Base-by-base conservation (phyloP, 2,888 invertebrate species). In the Dicyrtomina minuta region DNA sequence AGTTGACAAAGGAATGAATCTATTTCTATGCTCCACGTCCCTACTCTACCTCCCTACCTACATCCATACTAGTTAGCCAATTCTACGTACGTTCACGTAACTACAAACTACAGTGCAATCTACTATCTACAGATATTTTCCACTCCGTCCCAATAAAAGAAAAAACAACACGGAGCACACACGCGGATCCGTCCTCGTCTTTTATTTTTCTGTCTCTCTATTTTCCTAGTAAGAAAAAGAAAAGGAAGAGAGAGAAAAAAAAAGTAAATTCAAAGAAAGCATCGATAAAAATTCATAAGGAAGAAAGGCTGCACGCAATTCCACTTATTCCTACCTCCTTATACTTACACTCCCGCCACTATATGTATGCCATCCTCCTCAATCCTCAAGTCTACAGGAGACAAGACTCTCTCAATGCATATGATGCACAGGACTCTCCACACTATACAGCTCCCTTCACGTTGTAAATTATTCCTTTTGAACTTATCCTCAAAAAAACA, bases 241-340 rank as follows among this genome's bases (percentile, higher is more conserved):
- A 13, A 24, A 27, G 26, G 13, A 55, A n/a, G n/a, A 55, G 1
- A n/a, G n/a, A n/a, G 24, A 26, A 12, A 55, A 27, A 61, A 26
- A 46, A 61, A 61, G 22, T 61, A 61, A 61, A 61, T 46, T 61
- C 61, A 61, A 61, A 61, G 61, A 61, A 61, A 61, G 61, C 61
- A 61, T 61, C 61, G 44, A 61, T 61, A 61, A 44, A 61, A 61
- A 61, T 61, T 61, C 61, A 61, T 61, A 61, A 61, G 61, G 26
- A 61, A 43, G 46, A 44, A 27, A 24, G 26, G 46, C 61, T 24
- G 24, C 43, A 60, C 22, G 60, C 60, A 60, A 60, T 41, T 60
- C 43, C 60, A 60, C 60, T 60, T 60, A 60, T 60, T 60, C 44
- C 60, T 41, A 44, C 22, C 17, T 13, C 43, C 13, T 15, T 46